A percentile compares a stretch with the other conserved stretches of the same genome.
Evolutionary conservation across 2,113 vertebrate species (phyloP).

Genomic region (Chloebia gouldiae): DNA sequence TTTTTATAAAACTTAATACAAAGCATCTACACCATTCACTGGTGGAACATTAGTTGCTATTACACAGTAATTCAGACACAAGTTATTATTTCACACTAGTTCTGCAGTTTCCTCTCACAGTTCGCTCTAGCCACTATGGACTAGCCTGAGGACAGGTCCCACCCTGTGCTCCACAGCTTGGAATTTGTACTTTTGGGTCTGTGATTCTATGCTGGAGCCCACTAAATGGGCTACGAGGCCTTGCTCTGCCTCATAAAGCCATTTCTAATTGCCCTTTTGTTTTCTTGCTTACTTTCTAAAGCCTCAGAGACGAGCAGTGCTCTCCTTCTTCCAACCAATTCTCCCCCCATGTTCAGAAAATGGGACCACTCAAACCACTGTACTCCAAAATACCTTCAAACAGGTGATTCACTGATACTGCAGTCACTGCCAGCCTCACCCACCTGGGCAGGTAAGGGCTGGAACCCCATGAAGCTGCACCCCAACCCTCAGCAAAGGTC

Average conservation of each 20-base stretch:
- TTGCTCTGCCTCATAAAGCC: neutral
- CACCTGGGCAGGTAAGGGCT: neutral
- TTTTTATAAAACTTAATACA: conserved; percentile 76
- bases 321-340: neutral
- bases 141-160: conserved; percentile 3
- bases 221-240: neutral
- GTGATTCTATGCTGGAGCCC: neutral
- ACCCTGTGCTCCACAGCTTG: neutral
- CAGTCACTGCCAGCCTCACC: neutral
- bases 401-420: neutral
- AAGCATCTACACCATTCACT: conserved; percentile 71
- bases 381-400: neutral
- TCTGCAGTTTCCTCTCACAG: neutral
- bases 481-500: neutral
- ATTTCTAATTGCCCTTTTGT: neutral
- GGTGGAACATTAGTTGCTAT: conserved; percentile 67
- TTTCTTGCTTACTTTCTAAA: neutral
- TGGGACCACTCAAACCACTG: neutral
- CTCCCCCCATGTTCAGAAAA: neutral
- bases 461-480: neutral
- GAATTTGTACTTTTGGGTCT: neutral
- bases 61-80: conserved; percentile 73
- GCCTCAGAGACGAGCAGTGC: neutral
- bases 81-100: conserved; percentile 50
- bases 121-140: neutral